phyloP scores from a whole-genome alignment of 2,113 vertebrate genomes.

The Mesoclemmys tuberculata region DNA sequence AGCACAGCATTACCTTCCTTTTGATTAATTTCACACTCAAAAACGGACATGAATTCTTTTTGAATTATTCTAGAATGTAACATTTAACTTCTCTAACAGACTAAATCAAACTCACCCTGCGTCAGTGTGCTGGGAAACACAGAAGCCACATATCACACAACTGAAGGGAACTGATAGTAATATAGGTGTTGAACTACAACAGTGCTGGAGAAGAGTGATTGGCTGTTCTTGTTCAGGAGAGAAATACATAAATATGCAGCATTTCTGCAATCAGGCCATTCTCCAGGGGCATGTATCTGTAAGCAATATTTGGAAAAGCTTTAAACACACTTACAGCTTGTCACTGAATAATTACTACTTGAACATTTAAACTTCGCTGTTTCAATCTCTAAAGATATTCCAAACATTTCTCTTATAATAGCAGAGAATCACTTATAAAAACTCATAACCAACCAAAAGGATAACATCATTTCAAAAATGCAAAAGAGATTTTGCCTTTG shows the following conservation, averaged over 20 bases:
- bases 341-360: not conserved
- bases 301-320: not conserved
- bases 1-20: slow-evolving; percentile 68
- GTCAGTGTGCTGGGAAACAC: slow-evolving; percentile 44
- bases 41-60: slow-evolving; percentile 41
- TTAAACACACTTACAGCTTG: not conserved
- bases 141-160: slow-evolving; percentile 51
- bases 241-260: no score
- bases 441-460: not conserved
- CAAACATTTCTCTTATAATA: not conserved
- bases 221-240: not conserved
- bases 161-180: slow-evolving; percentile 4
- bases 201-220: not conserved
- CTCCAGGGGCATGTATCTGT: no score
- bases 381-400: not conserved
- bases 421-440: not conserved
- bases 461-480: not conserved
- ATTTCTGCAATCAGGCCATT: no score
- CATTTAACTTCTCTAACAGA: slow-evolving; percentile 50
- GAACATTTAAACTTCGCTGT: not conserved
- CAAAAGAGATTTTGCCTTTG: not conserved
- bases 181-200: not conserved
- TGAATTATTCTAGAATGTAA: slow-evolving; percentile 56
- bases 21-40: slow-evolving; percentile 79
- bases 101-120: slow-evolving; percentile 49